A percentile compares a stretch with the other conserved stretches of the same genome.
Evolutionary conservation across 2,888 invertebrate genomes (phyloP).

Genomic region (Ochropleura plecta): DNA sequence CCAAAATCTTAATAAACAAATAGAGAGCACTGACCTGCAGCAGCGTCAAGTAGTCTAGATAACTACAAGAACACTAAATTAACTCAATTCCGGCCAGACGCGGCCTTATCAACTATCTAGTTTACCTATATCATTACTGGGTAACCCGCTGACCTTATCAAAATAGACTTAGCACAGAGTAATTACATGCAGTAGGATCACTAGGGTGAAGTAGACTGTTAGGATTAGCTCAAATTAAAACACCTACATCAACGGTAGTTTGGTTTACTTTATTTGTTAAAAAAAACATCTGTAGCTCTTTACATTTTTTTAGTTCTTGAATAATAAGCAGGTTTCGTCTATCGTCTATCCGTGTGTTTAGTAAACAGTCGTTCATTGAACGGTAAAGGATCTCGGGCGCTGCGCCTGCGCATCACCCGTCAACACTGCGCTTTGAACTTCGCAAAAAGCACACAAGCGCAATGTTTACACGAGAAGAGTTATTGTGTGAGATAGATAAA

Average conservation of each 20-base stretch:
- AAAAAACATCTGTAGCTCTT: not conserved
- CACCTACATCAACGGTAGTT: not conserved
- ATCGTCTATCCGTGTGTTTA: slow-evolving; percentile 49
- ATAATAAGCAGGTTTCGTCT: slow-evolving; percentile 30
- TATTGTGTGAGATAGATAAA: slow-evolving; percentile 23
- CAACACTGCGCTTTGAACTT: slow-evolving; percentile 69
- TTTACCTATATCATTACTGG: slow-evolving; percentile 32
- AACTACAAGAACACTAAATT: slow-evolving; percentile 28
- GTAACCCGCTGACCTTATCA: slow-evolving; percentile 40
- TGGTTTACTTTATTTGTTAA: not conserved
- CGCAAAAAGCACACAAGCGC: slow-evolving; percentile 56
- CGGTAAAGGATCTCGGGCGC: slow-evolving; percentile 15
- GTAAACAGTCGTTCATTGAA: slow-evolving; percentile 55
- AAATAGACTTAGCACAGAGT: not conserved
- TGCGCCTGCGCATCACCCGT: slow-evolving; percentile 67
- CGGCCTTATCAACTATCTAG: slow-evolving; percentile 19
- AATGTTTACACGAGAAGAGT: slow-evolving; percentile 20
- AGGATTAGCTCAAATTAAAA: not conserved
- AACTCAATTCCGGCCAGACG: slow-evolving; percentile 15
- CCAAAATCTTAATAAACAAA: slow-evolving; percentile 9
- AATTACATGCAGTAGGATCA: slow-evolving; percentile 11
- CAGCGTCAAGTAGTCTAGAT: slow-evolving; percentile 13
- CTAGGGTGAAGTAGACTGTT: not conserved
- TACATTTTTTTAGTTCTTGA: not conserved
- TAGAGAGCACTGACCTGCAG: not conserved